These are phyloP conservation scores for Uromys caudimaculatus DNA, from an alignment of 2,797 vertebrate species.

Conservation along the genomic window DNA sequence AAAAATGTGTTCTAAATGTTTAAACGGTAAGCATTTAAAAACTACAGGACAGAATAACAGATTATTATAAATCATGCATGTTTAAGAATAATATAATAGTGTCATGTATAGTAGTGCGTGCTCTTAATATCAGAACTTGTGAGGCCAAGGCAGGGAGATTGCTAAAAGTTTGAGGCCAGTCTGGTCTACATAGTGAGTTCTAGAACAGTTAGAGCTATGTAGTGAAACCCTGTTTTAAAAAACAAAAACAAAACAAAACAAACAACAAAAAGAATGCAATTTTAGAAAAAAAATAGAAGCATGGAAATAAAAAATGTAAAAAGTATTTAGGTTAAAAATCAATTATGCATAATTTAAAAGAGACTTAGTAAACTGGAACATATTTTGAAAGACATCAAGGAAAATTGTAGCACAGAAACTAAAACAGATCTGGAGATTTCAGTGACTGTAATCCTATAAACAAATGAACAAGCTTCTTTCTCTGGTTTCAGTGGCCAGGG, in stretches of 20 bases:
- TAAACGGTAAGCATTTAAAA: neutral
- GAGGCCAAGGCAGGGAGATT: neutral
- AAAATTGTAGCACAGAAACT: neutral
- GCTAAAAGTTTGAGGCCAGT: neutral
- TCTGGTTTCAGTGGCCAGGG: neutral
- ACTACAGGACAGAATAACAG: neutral
- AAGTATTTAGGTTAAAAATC: neutral
- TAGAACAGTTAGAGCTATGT: neutral
- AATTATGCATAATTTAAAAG: neutral
- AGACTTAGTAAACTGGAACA: neutral
- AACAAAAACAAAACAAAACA: neutral
- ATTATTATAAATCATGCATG: neutral
- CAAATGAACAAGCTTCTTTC: neutral
- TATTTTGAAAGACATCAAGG: neutral
- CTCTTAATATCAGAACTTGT: neutral
- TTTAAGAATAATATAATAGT: neutral
- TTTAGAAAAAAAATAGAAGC: neutral
- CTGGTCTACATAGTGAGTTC: neutral
- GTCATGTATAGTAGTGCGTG: neutral
- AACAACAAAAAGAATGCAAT: neutral
- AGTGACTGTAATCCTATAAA: neutral
- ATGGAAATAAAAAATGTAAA: neutral
- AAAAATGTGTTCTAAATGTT: neutral
- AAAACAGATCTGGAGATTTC: neutral
- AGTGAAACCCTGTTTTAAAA: neutral